Base-by-base conservation (phyloP, 2,113 vertebrate species). In the Tonatia bakeri region DNA sequence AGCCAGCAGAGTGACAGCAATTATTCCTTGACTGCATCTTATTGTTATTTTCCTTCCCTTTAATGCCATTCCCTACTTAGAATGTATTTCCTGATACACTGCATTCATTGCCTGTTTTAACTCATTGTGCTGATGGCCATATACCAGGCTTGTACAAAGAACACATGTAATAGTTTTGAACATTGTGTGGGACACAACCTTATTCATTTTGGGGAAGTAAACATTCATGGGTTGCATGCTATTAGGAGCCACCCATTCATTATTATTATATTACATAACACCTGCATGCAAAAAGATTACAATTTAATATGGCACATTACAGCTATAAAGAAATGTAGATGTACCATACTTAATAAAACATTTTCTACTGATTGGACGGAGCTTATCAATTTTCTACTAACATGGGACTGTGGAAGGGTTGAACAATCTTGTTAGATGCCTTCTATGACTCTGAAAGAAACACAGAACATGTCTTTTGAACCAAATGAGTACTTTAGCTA, bases 101-200 rank as follows among this genome's bases (percentile, higher is more conserved):
- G 94, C 96, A 96, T 97, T 98, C 90, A 61, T 87, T 14, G 31
- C 86, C 13, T 2, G 43, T 96, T 96, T 95, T 95, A 98, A 97
- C 94, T 93, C 87, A 87, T 94, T 52, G 54, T 64, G 84, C 22
- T 24, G 45, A 84, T 91, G 86, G 72, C 50, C 65, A 1, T 64
- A 64, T 91, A 84, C 36, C 64, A 94, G 88, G n/a, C 61, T 95
- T 47, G 56, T 43, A 45, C 81, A 95, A 91, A 94, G 19, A 4
- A 14, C 69, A 94, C 47, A 79, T 82, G 54, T 80, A 91, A 93
- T 64, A 61, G 31, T 47, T 92, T 88, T 77, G 24, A 95, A 81
- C n/a, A 94, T 0, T 26, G 22, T 94, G 77, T 72, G 40, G 80
- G 86, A 83, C 47, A 40, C 70, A 43, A 45, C 47, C 16, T 82